A percentile compares a stretch with the other conserved stretches of the same genome.
phyloP scores from a whole-genome alignment of 2,888 invertebrate genomes.

The Calameuta pallipes region DNA sequence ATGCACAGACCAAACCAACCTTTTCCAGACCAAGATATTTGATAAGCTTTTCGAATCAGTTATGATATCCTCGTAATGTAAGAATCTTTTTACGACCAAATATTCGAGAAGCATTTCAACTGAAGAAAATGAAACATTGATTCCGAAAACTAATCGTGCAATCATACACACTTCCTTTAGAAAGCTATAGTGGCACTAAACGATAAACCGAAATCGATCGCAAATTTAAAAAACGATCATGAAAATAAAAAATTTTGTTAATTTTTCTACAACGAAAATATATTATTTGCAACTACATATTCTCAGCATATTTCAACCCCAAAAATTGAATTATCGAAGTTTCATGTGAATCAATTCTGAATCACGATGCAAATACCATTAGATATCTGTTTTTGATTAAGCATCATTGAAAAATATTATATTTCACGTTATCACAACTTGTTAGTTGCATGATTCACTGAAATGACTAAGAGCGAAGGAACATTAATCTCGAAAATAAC shows the following conservation, averaged over 20 bases:
- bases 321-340: not conserved
- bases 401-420: not conserved
- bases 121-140: not conserved
- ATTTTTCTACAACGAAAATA: not conserved
- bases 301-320: not conserved
- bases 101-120: not conserved
- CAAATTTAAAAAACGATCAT: not conserved
- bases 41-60: not conserved
- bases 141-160: not conserved
- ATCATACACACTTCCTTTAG: not conserved
- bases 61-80: not conserved
- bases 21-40: not conserved
- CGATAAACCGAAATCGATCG: not conserved
- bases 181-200: not conserved
- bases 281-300: not conserved
- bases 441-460: not conserved
- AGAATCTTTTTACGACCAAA: not conserved
- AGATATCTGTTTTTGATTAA: not conserved
- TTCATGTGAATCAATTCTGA: no score
- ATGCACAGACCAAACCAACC: not conserved
- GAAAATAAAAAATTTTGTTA: not conserved
- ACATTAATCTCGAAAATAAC: not conserved
- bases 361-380: not conserved
- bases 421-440: not conserved
- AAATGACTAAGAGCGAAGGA: not conserved